These are phyloP conservation scores for Rhodinocichla rosea DNA, from an alignment of 2,113 vertebrate genomes.

Conservation along the genomic window DNA sequence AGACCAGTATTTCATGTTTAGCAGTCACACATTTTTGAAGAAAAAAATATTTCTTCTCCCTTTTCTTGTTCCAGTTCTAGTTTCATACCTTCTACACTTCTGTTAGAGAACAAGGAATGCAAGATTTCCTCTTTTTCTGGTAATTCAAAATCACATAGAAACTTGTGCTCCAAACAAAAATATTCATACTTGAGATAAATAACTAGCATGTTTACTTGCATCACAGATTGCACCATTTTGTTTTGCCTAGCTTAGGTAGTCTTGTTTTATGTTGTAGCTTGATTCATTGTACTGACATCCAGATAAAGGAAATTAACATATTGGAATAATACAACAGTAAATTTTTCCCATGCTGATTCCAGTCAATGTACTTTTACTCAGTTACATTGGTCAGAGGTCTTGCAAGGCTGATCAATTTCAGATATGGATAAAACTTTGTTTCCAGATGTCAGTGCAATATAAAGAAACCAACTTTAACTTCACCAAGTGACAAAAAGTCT, in stretches of 20 bases:
- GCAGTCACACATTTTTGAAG: neutral
- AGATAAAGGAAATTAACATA: neutral
- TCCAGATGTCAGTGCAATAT: neutral
- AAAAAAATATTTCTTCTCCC: neutral
- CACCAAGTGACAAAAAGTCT: neutral
- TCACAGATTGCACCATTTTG: neutral
- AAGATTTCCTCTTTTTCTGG: neutral
- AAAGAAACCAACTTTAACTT: neutral
- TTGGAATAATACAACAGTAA: neutral
- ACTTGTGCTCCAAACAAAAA: neutral
- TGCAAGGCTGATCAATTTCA: neutral
- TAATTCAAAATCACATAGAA: neutral
- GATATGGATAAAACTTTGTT: neutral
- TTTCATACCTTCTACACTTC: neutral
- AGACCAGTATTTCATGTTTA: neutral
- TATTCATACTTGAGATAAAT: neutral
- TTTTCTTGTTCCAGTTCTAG: neutral
- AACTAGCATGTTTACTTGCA: neutral
- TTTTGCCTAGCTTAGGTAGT: neutral
- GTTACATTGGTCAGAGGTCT: neutral
- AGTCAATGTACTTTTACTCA: neutral
- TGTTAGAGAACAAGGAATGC: neutral
- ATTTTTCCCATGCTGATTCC: neutral
- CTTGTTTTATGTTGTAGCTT: neutral
- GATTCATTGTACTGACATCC: neutral